Conservation (phyloP, 2,888 invertebrate genomes). For the Rotaria socialis region DNA sequence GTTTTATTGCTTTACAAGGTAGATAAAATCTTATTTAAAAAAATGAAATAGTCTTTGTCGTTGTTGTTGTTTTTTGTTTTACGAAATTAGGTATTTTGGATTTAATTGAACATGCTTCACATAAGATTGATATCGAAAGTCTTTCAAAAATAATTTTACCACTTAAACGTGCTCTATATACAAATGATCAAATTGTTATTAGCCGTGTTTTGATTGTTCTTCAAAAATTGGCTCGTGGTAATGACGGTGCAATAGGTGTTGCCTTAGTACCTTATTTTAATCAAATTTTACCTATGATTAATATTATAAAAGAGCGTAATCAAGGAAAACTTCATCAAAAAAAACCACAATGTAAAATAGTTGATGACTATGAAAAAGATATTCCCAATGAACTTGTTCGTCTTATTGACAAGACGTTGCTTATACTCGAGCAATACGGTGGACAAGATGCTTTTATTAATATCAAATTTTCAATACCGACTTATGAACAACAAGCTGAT, state of each 20-base stretch:
- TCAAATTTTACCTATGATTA: slow-evolving; percentile 1
- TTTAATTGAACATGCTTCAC: slow-evolving; percentile 22
- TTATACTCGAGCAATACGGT: not conserved
- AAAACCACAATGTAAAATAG: not conserved
- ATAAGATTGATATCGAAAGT: not conserved
- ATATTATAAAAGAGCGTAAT: not conserved
- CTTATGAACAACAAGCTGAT: slow-evolving; percentile 29
- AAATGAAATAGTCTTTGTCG: too few relatives aligned
- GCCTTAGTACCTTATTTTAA: slow-evolving; percentile 31
- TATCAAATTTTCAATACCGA: slow-evolving; percentile 30
- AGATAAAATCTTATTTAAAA: too few relatives aligned
- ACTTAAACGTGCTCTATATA: slow-evolving; percentile 18
- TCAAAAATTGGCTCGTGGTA: not conserved
- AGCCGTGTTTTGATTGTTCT: not conserved
- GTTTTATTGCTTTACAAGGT: slow-evolving; percentile 29
- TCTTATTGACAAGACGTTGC: slow-evolving; percentile 17
- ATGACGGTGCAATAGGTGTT: not conserved
- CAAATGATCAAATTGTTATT: not conserved
- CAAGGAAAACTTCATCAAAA: not conserved
- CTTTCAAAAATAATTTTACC: slow-evolving; percentile 28
- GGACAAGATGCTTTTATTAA: slow-evolving; percentile 31
- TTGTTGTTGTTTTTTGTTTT: not conserved
- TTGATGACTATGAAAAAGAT: not conserved
- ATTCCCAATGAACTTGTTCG: not conserved
- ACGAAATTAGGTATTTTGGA: not conserved